phyloP scores from a whole-genome alignment of 2,888 invertebrate genomes.

The Scelioninae gen. 1 region DNA sequence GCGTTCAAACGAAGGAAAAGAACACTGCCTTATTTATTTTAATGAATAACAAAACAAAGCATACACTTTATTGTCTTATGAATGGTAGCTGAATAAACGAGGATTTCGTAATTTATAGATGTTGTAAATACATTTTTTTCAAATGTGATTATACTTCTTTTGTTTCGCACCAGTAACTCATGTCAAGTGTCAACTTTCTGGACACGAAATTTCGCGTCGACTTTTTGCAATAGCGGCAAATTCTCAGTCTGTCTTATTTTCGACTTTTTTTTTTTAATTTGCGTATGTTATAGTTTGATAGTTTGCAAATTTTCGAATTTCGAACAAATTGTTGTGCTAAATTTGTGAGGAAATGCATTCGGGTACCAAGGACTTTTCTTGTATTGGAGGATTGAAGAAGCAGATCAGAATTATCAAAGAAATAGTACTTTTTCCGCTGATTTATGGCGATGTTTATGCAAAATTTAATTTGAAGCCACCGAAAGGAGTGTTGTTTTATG shows the following conservation, averaged over 20 bases:
- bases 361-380: constrained; percentile 79
- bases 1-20: constrained; percentile 69
- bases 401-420: constrained; percentile 94
- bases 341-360: constrained; percentile 1
- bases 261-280: too few relatives aligned
- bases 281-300: too few relatives aligned
- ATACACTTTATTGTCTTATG: constrained; percentile 74
- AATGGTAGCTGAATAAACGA: constrained; percentile 80
- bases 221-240: constrained; percentile 26
- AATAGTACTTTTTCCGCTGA: constrained; percentile 94
- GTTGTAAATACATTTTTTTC: constrained; percentile 60
- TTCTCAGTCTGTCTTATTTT: background rate
- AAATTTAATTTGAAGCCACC: constrained; percentile 94
- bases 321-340: background rate
- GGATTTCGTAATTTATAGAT: constrained; percentile 76
- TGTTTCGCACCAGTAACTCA: constrained; percentile 46
- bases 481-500: constrained; percentile 94
- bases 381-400: constrained; percentile 92
- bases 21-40: constrained; percentile 84
- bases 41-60: constrained; percentile 75
- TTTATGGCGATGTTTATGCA: constrained; percentile 94
- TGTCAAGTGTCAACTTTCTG: constrained; percentile 74
- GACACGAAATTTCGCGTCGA: constrained; percentile 78
- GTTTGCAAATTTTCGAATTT: background rate
- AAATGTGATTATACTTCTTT: constrained; percentile 46